Base-by-base conservation (phyloP, 2,888 invertebrate genomes). In the Microchrysa polita region DNA sequence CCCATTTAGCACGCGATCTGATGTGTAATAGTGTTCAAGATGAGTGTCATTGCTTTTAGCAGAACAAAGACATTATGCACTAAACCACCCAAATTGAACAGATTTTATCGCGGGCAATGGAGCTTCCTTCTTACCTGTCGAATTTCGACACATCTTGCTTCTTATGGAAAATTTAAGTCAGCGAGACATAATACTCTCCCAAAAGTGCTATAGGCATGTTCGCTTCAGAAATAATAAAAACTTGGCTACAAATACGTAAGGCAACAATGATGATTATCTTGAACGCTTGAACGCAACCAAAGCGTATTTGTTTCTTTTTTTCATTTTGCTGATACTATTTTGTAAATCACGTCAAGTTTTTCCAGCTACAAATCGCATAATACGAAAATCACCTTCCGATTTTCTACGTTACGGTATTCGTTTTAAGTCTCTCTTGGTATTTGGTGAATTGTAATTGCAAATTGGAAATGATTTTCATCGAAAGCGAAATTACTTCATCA, bases 381-480 rank as follows among this genome's bases (percentile, higher is more conserved):
- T 22, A 48, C 18, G 9, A 48, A 18, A 44, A 44, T n/a, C 40
- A 23, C 34, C 61, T 61, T 20, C 59, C 22, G 59, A 14, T 23
- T 59, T 59, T 12, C n/a, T n/a, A n/a, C 59, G 59, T 23, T 61
- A 40, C n/a, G 18, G 27, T 40, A n/a, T 61, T 61, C 48, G 27
- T 34, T 34, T 34, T 34, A n/a, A 34, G 27, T 7, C 27, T 34
- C 27, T 34, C 27, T 34, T 34, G 27, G 2, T 34, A 34, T 34
- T 61, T 34, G 44, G 10, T 16, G 20, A 65, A 65, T 65, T 65
- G 22, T 48, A 65, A 65, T 65, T 65, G 65, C 65, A 65, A 65
- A 65, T 65, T 44, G 65, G 44, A 61, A 48, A 16, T n/a, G 65
- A 65, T 44, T 44, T 22, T 65, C 34, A 65, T 65, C 48, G 65